A percentile compares a stretch with the other conserved stretches of the same genome.
Evolutionary conservation across 2,888 invertebrate genomes (phyloP).

Genomic region (Lissonota sp.): DNA sequence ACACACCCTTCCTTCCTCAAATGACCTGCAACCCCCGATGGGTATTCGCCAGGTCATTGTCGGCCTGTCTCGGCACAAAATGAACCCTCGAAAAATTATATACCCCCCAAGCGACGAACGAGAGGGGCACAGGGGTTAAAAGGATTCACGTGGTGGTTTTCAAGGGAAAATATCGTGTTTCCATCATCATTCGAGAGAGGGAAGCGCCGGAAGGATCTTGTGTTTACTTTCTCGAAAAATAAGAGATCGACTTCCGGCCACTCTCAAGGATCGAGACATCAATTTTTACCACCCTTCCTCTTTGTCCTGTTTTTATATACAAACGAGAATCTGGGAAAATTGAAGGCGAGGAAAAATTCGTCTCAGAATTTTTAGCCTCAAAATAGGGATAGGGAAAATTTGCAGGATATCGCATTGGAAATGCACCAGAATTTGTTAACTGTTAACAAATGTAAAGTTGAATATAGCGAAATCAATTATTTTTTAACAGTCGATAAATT

Average conservation of each 20-base stretch:
- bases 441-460: too few relatives aligned
- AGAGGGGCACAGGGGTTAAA: constrained; percentile 19
- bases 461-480: too few relatives aligned
- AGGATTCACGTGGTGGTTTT: constrained; percentile 53
- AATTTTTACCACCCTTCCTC: constrained; percentile 6
- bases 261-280: constrained; percentile 1
- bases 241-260: constrained; percentile 25
- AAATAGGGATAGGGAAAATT: too few relatives aligned
- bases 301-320: too few relatives aligned
- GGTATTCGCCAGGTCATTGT: constrained; percentile 48
- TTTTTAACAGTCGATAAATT: too few relatives aligned
- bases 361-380: too few relatives aligned
- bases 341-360: too few relatives aligned
- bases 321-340: too few relatives aligned
- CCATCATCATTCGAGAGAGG: not conserved
- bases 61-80: not conserved
- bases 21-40: constrained; percentile 43
- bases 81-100: constrained; percentile 44
- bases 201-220: constrained; percentile 56
- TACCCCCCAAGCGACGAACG: not conserved
- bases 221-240: constrained; percentile 41
- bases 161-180: constrained; percentile 61
- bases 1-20: constrained; percentile 39
- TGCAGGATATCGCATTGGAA: too few relatives aligned
- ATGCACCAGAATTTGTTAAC: too few relatives aligned